A percentile compares a stretch with the other conserved stretches of the same genome.
phyloP scores from a whole-genome alignment of 2,113 vertebrate genomes.

The Pachycephala philippinensis region DNA sequence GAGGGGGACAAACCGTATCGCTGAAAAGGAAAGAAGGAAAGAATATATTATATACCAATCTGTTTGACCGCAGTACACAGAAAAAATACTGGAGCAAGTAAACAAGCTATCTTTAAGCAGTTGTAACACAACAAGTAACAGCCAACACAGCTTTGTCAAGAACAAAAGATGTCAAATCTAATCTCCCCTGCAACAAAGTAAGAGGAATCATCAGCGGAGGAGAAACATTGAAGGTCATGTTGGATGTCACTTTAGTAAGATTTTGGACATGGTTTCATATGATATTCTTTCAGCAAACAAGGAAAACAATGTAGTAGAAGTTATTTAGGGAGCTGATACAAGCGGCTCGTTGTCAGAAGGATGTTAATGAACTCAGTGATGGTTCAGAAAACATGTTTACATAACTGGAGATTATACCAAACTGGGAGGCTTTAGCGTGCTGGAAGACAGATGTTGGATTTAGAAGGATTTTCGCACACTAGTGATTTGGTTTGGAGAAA shows the following conservation, averaged over 20 bases:
- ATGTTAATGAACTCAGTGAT: neutral
- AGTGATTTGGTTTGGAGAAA: neutral
- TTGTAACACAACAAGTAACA: neutral
- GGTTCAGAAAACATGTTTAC: neutral
- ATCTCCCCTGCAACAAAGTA: neutral
- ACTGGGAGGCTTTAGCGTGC: neutral
- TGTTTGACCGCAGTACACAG: neutral
- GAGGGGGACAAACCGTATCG: neutral
- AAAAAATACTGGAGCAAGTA: neutral
- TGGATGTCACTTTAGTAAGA: neutral
- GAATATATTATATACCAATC: neutral
- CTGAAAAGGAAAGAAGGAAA: neutral
- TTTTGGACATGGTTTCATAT: neutral
- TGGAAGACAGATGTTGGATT: neutral
- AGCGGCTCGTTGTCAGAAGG: neutral
- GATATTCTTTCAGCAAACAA: neutral
- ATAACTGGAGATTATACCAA: neutral
- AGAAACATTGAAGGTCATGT: neutral
- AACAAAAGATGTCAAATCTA: slow-evolving; percentile 2
- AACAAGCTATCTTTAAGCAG: neutral
- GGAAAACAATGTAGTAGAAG: neutral
- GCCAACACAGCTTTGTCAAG: neutral
- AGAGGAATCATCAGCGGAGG: neutral
- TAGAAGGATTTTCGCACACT: neutral
- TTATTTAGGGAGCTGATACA: neutral